These are phyloP conservation scores for Anticlea derivata DNA, from an alignment of 2,888 invertebrate species.

Conservation along the genomic window DNA sequence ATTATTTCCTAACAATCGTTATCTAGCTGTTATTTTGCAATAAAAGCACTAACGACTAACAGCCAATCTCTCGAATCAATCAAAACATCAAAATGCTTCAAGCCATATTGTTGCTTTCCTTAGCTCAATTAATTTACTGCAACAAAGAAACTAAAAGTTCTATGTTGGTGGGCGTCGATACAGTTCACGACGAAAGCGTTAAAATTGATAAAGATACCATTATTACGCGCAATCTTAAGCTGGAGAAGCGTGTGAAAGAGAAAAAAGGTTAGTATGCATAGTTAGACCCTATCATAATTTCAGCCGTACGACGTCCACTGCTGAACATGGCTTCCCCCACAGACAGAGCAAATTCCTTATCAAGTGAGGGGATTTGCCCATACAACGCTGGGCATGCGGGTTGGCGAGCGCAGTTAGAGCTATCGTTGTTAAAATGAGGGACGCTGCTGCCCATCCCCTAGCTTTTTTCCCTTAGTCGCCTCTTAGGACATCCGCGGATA, in stretches of 20 bases:
- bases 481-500: too few relatives aligned
- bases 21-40: slow-evolving; percentile 6
- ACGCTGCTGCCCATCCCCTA: too few relatives aligned
- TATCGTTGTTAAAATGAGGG: too few relatives aligned
- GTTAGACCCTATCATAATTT: too few relatives aligned
- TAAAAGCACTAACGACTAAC: slow-evolving; percentile 2
- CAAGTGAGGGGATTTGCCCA: too few relatives aligned
- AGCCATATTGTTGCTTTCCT: slow-evolving; percentile 3
- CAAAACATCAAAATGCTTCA: slow-evolving; percentile 21
- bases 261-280: slow-evolving; percentile 44
- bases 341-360: too few relatives aligned
- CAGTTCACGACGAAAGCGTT: slow-evolving; percentile 46
- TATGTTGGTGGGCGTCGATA: slow-evolving; percentile 60
- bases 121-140: slow-evolving; percentile 8
- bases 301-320: too few relatives aligned
- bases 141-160: slow-evolving; percentile 13
- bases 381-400: too few relatives aligned
- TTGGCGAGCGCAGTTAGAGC: too few relatives aligned
- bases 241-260: slow-evolving; percentile 49
- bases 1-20: slow-evolving; percentile 3
- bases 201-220: slow-evolving; percentile 68
- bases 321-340: too few relatives aligned
- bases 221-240: slow-evolving; percentile 61
- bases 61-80: slow-evolving; percentile 2
- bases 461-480: too few relatives aligned